These are phyloP conservation scores for Poeciliopsis turrubarensis DNA, from an alignment of 2,113 vertebrate species.

Conservation along the genomic window DNA sequence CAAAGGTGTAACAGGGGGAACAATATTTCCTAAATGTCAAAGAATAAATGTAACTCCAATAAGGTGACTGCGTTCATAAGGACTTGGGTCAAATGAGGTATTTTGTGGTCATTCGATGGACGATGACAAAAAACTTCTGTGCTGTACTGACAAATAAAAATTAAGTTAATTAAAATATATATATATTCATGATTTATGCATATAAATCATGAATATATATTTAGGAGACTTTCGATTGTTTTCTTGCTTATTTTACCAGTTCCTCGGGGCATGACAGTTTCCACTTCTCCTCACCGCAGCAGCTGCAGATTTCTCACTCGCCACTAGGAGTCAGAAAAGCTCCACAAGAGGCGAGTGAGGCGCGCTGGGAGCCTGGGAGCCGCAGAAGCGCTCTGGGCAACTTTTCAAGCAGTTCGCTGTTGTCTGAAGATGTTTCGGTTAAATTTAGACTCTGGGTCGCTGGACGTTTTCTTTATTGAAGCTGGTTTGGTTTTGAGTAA, in stretches of 20 bases:
- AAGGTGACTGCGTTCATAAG: not conserved
- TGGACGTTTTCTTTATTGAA: not conserved
- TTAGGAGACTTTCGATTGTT: not conserved
- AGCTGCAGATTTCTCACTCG: not conserved
- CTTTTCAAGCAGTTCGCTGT: constrained; percentile 7
- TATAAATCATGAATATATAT: no score
- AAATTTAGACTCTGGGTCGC: not conserved
- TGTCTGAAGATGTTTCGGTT: constrained; percentile 12
- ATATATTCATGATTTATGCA: no score
- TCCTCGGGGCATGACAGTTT: constrained; percentile 19
- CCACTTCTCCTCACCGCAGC: not conserved
- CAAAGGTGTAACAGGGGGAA: not conserved
- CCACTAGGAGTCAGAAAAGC: constrained; percentile 77
- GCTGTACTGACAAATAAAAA: not conserved
- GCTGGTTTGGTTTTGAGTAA: not conserved
- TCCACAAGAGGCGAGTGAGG: constrained; percentile 51
- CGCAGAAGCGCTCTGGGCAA: constrained; percentile 26
- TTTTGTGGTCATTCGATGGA: not conserved
- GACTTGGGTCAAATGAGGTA: not conserved
- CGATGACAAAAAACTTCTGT: not conserved
- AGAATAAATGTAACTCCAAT: not conserved
- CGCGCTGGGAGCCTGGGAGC: not conserved
- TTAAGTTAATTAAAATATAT: no score
- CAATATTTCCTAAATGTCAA: not conserved
- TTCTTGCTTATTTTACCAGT: constrained; percentile 14